Percentiles rank a stretch among this genome's conserved stretches.
Evolutionary conservation across 2,797 vertebrate genomes (phyloP).

Genomic region (Chelon auratus): DNA sequence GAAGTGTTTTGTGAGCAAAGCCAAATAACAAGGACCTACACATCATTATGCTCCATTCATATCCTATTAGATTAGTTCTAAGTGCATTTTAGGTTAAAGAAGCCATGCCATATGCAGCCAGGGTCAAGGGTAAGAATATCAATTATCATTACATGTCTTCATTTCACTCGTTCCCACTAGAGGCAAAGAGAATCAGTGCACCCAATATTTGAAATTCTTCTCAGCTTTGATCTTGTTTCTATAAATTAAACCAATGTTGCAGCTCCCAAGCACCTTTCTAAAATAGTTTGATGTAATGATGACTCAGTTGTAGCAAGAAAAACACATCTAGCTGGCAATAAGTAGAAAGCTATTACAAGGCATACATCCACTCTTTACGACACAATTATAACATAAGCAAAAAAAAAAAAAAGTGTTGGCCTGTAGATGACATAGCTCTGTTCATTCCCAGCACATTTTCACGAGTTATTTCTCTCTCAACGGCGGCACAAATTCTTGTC

Average conservation of each 20-base stretch:
- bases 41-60: conserved; percentile 80
- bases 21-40: conserved; percentile 81
- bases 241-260: conserved; percentile 37
- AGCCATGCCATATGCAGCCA: conserved; percentile 36
- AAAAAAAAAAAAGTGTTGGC: conserved; percentile 73
- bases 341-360: conserved; percentile 53
- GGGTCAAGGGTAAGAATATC: conserved; percentile 64
- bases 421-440: conserved; percentile 42
- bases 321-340: conserved; percentile 39
- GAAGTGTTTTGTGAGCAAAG: conserved; percentile 84
- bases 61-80: conserved; percentile 75
- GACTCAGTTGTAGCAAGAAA: conserved; percentile 38
- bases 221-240: conserved; percentile 32
- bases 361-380: conserved; percentile 52
- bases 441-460: conserved; percentile 56
- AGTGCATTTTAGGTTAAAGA: conserved; percentile 68
- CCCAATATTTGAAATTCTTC: conserved; percentile 4
- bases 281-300: conserved; percentile 21
- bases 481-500: conserved; percentile 75
- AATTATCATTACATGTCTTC: conserved; percentile 47
- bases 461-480: conserved; percentile 68
- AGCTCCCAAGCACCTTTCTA: conserved; percentile 24
- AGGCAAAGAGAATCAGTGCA: conserved; percentile 21
- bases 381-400: conserved; percentile 38
- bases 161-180: conserved; percentile 5